These are phyloP conservation scores for Rana temporaria DNA, from an alignment of 2,113 vertebrate genomes.

Conservation along the genomic window DNA sequence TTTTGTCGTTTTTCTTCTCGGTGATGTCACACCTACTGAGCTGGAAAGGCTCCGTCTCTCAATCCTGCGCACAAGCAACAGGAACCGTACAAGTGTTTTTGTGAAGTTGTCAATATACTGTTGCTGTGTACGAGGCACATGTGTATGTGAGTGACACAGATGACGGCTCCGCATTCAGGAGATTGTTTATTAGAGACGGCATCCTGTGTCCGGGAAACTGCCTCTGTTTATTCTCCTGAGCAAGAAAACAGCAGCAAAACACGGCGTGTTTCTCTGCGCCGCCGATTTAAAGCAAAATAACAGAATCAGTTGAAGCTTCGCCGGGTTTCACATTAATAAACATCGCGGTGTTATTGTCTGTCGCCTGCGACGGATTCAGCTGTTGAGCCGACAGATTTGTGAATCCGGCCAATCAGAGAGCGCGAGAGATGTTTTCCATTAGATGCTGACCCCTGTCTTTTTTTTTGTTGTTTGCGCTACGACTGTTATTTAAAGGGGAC, in stretches of 20 bases:
- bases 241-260: conserved; percentile 2
- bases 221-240: not conserved
- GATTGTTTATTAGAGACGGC: conserved; percentile 29
- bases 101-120: not conserved
- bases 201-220: conserved; percentile 4
- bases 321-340: not conserved
- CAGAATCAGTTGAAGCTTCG: not conserved
- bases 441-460: too few species aligned
- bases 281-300: not conserved
- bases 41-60: too few species aligned
- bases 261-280: too few species aligned
- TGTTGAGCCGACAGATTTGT: too few species aligned
- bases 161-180: not conserved
- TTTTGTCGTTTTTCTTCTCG: too few species aligned
- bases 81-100: not conserved
- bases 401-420: too few species aligned
- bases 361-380: conserved; percentile 2
- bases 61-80: too few species aligned
- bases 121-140: not conserved
- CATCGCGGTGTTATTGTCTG: not conserved
- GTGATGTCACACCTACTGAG: too few species aligned
- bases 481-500: too few species aligned
- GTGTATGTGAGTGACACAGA: conserved; percentile 4
- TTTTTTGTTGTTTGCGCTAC: too few species aligned
- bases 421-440: too few species aligned